A percentile compares a stretch with the other conserved stretches of the same genome.
Evolutionary conservation across 2,888 invertebrate species (phyloP).

Genomic region (Creontiades dilutus): DNA sequence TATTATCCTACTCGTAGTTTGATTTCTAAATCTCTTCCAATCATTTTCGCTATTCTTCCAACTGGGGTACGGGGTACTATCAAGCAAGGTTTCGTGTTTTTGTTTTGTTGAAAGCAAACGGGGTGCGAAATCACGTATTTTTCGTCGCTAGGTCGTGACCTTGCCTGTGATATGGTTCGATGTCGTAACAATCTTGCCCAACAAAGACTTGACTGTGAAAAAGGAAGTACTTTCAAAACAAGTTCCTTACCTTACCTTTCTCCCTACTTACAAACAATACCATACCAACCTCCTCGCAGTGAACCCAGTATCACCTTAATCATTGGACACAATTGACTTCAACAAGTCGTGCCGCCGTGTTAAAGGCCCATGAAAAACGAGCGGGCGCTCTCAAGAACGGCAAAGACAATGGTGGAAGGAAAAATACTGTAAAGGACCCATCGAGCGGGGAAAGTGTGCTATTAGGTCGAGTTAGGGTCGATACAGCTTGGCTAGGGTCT

Average conservation of each 20-base stretch:
- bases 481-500: conserved; percentile 45
- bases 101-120: too few relatives aligned
- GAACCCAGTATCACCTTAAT: conserved; percentile 18
- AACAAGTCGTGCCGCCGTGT: conserved; percentile 24
- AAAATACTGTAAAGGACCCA: not conserved
- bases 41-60: too few relatives aligned
- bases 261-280: not conserved
- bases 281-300: not conserved
- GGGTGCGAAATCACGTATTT: not conserved
- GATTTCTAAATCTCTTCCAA: too few relatives aligned
- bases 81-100: too few relatives aligned
- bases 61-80: too few relatives aligned
- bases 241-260: not conserved
- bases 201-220: not conserved
- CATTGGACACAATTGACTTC: conserved; percentile 23
- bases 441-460: conserved; percentile 28
- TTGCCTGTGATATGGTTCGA: not conserved
- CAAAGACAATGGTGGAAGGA: conserved; percentile 24
- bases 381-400: not conserved
- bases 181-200: not conserved
- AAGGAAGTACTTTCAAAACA: not conserved
- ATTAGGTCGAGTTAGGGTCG: conserved; percentile 51
- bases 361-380: conserved; percentile 16
- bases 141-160: conserved; percentile 1
- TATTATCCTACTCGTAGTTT: too few relatives aligned